These are phyloP conservation scores for Siniperca undulata DNA, from an alignment of 2,797 vertebrate genomes.

Conservation along the genomic window DNA sequence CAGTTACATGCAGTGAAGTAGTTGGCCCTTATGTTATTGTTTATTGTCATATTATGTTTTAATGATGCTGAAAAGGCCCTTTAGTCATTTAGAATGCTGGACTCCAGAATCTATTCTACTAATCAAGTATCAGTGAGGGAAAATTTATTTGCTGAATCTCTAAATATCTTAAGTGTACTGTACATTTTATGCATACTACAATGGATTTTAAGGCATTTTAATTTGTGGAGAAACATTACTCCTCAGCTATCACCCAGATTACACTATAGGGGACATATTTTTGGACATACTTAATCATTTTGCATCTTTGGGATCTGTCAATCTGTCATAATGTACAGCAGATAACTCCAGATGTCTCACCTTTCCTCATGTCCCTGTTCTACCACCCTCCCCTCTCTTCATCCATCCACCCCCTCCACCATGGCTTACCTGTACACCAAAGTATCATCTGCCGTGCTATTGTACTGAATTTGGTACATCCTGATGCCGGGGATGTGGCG, in stretches of 20 bases:
- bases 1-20: constrained; percentile 53
- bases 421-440: constrained; percentile 93
- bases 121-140: constrained; percentile 18
- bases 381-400: constrained; percentile 7
- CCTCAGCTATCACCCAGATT: background rate
- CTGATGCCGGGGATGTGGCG: constrained; percentile 93
- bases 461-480: constrained; percentile 98
- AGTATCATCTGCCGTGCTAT: constrained; percentile 93
- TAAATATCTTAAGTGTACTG: constrained; percentile 6
- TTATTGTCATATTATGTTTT: constrained; percentile 62
- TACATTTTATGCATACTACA: background rate
- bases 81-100: constrained; percentile 29
- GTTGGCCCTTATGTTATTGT: constrained; percentile 49
- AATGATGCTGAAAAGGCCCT: constrained; percentile 55
- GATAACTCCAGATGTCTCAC: constrained; percentile 75
- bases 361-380: constrained; percentile 53
- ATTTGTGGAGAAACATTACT: constrained; percentile 20
- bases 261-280: constrained; percentile 46
- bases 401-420: constrained; percentile 15
- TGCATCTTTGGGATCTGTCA: constrained; percentile 58
- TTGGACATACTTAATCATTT: constrained; percentile 54
- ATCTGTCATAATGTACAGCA: constrained; percentile 58
- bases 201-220: constrained; percentile 1
- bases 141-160: constrained; percentile 15
- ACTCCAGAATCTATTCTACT: constrained; percentile 20